Evolutionary conservation across 2,888 invertebrate genomes (phyloP).

Genomic region (Lissocephala sabroskyi): DNA sequence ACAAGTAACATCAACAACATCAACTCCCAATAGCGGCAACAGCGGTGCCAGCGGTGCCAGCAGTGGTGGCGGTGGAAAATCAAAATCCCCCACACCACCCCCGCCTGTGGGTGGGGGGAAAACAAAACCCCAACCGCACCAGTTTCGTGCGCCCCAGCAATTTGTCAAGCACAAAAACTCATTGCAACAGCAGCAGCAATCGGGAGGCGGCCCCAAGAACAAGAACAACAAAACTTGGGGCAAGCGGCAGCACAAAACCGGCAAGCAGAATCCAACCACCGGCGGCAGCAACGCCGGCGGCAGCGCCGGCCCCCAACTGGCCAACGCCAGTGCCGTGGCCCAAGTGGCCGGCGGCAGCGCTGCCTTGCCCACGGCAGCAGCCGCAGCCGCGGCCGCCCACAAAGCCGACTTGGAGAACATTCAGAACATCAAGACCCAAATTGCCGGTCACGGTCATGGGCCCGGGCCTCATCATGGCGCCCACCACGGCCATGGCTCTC

Average conservation of each 20-base stretch:
- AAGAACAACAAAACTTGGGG: slow-evolving; percentile 69
- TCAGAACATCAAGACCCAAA: slow-evolving; percentile 70
- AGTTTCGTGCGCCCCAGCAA: slow-evolving; percentile 70
- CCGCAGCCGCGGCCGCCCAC: slow-evolving; percentile 32
- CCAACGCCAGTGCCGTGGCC: slow-evolving; percentile 4
- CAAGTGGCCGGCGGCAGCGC: slow-evolving; percentile 16
- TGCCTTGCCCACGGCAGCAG: slow-evolving; percentile 3
- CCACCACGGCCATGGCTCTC: slow-evolving; percentile 1
- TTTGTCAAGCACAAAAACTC: slow-evolving; percentile 49
- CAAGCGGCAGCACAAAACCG: slow-evolving; percentile 67
- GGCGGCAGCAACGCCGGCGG: slow-evolving; percentile 28
- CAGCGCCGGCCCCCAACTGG: slow-evolving; percentile 11
- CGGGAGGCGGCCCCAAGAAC: slow-evolving; percentile 25
- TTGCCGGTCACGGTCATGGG: slow-evolving; percentile 38
- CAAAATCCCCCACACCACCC: slow-evolving; percentile 46
- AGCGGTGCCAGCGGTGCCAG: slow-evolving; percentile 6
- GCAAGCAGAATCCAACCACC: slow-evolving; percentile 45
- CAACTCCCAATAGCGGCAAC: slow-evolving; percentile 10
- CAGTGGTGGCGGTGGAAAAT: slow-evolving; percentile 35
- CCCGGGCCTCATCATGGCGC: not conserved
- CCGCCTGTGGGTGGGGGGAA: slow-evolving; percentile 12
- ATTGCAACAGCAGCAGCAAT: slow-evolving; percentile 22
- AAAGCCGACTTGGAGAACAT: slow-evolving; percentile 71
- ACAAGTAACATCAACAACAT: slow-evolving; percentile 8
- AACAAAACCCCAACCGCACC: slow-evolving; percentile 39